Evolutionary conservation across 1,140 invertebrate genomes (phyloP).

Genomic region (Sitobion miscanthi): DNA sequence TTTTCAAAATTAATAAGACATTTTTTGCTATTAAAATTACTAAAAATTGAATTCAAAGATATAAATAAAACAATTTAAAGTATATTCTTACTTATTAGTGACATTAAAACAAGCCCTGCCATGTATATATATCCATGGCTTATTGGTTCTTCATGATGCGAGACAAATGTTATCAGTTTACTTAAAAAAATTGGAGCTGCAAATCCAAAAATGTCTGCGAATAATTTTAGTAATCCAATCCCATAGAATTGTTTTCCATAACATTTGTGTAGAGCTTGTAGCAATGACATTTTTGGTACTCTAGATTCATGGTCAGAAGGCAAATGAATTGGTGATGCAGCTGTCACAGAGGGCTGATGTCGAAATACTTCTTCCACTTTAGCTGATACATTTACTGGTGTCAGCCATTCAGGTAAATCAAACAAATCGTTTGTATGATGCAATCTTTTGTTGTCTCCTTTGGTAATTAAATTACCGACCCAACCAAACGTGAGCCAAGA

Average conservation of each 20-base stretch:
- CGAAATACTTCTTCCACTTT: slow-evolving; percentile 67
- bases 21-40: background rate
- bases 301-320: slow-evolving; percentile 50
- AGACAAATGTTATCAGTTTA: slow-evolving; percentile 80
- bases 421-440: slow-evolving; percentile 81
- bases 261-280: slow-evolving; percentile 63
- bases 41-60: background rate
- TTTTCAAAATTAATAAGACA: background rate
- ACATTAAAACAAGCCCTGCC: slow-evolving; percentile 71
- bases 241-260: slow-evolving; percentile 89
- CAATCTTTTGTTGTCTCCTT: slow-evolving; percentile 78
- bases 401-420: slow-evolving; percentile 78
- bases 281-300: slow-evolving; percentile 57
- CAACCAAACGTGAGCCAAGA: slow-evolving; percentile 85
- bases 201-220: slow-evolving; percentile 84
- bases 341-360: slow-evolving; percentile 60
- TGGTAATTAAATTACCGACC: slow-evolving; percentile 84
- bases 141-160: slow-evolving; percentile 73
- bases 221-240: slow-evolving; percentile 85
- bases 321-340: slow-evolving; percentile 44
- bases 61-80: background rate
- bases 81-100: slow-evolving; percentile 69
- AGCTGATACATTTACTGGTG: slow-evolving; percentile 68
- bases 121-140: slow-evolving; percentile 83
- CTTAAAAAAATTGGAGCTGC: slow-evolving; percentile 88